Percentiles rank a stretch among this genome's conserved stretches.
phyloP scores from a whole-genome alignment of 2,888 invertebrate genomes.

The Hymenopus coronatus region DNA sequence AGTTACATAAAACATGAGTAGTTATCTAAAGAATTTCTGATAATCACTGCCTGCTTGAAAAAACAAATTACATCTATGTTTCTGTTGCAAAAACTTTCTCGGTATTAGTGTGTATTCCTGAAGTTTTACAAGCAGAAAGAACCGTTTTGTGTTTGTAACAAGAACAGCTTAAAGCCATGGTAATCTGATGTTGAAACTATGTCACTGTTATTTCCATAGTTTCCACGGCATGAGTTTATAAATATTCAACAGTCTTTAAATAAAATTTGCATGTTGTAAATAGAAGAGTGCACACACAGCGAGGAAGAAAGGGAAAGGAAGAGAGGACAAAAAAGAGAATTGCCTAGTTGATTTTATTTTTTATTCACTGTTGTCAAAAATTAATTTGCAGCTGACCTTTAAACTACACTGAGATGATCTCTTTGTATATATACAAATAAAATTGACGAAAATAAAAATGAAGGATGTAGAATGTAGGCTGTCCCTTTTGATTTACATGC shows the following conservation, averaged over 20 bases:
- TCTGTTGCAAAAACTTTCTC: no score
- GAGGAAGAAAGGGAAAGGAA: neutral
- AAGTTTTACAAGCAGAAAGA: neutral
- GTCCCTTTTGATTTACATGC: no score
- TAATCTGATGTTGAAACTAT: neutral
- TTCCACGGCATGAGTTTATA: neutral
- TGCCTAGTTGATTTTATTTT: neutral
- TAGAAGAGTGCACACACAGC: neutral
- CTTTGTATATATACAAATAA: no score
- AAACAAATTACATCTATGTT: no score
- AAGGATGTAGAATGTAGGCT: no score
- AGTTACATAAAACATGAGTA: no score
- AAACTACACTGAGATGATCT: neutral
- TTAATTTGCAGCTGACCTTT: neutral
- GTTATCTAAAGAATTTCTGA: no score
- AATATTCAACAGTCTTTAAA: neutral
- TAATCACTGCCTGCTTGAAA: no score
- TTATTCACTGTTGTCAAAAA: neutral
- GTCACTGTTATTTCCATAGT: neutral
- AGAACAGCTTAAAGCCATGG: neutral
- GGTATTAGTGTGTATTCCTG: neutral
- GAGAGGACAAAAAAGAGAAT: neutral
- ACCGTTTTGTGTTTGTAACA: neutral
- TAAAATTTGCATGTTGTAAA: neutral
- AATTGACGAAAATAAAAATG: no score